Conservation (phyloP, 2,797 vertebrate genomes). For the Channa striata region DNA sequence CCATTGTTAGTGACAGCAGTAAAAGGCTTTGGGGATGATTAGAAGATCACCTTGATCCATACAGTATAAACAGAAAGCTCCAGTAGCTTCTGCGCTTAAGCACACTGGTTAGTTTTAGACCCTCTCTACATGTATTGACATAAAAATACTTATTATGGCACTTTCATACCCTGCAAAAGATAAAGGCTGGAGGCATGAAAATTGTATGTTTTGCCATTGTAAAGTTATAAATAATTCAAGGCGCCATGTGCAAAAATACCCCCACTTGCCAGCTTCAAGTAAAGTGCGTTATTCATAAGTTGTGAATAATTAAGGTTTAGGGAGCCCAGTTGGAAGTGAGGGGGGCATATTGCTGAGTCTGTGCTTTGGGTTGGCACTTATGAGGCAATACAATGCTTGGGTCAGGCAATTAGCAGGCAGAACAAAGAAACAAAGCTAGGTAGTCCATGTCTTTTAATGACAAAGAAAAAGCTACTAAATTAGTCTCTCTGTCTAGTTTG, state of each 20-base stretch:
- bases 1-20: background rate
- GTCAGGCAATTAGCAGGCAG: conserved; percentile 59
- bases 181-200: conserved; percentile 62
- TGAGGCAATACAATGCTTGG: conserved; percentile 50
- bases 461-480: conserved; percentile 15
- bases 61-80: background rate
- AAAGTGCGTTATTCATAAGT: conserved; percentile 82
- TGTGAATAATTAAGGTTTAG: conserved; percentile 82
- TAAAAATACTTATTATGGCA: conserved; percentile 55
- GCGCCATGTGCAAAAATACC: conserved; percentile 77
- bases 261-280: conserved; percentile 73
- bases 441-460: conserved; percentile 30
- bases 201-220: conserved; percentile 78
- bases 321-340: conserved; percentile 60
- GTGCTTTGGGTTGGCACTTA: conserved; percentile 67
- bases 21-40: background rate
- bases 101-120: conserved; percentile 21
- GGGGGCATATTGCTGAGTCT: conserved; percentile 73
- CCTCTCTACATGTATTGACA: conserved; percentile 43
- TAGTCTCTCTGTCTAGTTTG: background rate
- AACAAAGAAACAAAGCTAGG: conserved; percentile 33
- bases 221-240: conserved; percentile 79
- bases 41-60: background rate
- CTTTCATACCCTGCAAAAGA: conserved; percentile 28
- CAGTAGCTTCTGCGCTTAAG: conserved; percentile 6